A percentile compares a stretch with the other conserved stretches of the same genome.
phyloP scores from a whole-genome alignment of 2,888 invertebrate species.

The Morpho deidamia region DNA sequence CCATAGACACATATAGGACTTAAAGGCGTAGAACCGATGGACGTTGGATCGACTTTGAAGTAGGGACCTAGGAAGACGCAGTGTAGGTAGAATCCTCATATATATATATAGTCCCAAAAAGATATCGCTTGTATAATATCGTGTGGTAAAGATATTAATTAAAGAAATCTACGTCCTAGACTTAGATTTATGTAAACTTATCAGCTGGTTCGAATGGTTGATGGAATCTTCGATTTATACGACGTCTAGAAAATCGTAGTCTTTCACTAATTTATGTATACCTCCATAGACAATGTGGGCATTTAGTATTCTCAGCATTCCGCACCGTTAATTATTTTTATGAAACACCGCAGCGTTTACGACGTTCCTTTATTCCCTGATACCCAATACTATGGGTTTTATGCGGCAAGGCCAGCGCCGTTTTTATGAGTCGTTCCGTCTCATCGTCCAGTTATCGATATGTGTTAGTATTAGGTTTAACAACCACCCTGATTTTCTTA shows the following conservation, averaged over 20 bases:
- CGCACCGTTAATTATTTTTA: conserved; percentile 35
- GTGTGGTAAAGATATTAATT: too few relatives aligned
- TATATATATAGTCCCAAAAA: too few relatives aligned
- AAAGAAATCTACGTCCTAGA: too few relatives aligned
- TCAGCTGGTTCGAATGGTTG: too few relatives aligned
- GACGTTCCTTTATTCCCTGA: conserved; percentile 42
- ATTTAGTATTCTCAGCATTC: conserved; percentile 27
- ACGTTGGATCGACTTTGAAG: too few relatives aligned
- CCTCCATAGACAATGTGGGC: conserved; percentile 6
- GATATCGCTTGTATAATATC: too few relatives aligned
- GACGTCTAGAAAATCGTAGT: conserved; percentile 3
- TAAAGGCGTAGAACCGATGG: too few relatives aligned
- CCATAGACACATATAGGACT: too few relatives aligned
- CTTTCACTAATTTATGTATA: conserved; percentile 18
- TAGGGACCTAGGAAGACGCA: too few relatives aligned
- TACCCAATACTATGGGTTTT: conserved; percentile 48
- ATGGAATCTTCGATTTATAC: not conserved
- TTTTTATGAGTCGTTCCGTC: conserved; percentile 49
- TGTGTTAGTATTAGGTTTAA: conserved; percentile 49
- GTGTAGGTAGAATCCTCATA: too few relatives aligned
- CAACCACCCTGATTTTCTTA: conserved; percentile 42
- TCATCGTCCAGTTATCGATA: conserved; percentile 47
- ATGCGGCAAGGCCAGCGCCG: conserved; percentile 43
- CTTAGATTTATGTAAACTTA: too few relatives aligned
- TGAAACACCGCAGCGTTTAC: conserved; percentile 37